A percentile compares a stretch with the other conserved stretches of the same genome.
These are phyloP conservation scores for Zaprionus obscuricornis DNA, from an alignment of 2,888 invertebrate genomes.

Conservation along the genomic window DNA sequence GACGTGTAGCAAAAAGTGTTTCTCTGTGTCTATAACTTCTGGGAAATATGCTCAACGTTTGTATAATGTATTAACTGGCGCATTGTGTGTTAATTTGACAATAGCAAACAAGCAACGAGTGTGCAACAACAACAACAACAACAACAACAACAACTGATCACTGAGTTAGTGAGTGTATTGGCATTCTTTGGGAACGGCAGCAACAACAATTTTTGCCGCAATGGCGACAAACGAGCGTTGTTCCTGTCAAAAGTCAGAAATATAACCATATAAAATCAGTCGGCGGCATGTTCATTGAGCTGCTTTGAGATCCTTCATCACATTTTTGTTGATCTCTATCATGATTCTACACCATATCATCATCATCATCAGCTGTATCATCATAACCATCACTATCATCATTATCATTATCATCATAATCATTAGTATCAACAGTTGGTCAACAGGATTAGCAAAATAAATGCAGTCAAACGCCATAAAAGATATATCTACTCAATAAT, in stretches of 20 bases:
- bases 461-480: conserved; percentile 58
- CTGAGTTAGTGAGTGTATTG: conserved; percentile 2
- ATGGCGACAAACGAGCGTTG: conserved; percentile 71
- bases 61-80: conserved; percentile 74
- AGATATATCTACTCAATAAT: conserved; percentile 31
- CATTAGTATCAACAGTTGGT: conserved; percentile 29
- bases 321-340: conserved; percentile 23
- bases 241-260: conserved; percentile 73
- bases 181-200: conserved; percentile 60
- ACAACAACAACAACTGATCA: conserved; percentile 27
- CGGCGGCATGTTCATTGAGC: conserved; percentile 62
- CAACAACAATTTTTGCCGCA: conserved; percentile 41
- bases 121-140: conserved; percentile 38
- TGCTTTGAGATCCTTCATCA: conserved; percentile 42
- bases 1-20: conserved; percentile 23
- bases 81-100: conserved; percentile 75
- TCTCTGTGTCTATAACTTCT: conserved; percentile 55
- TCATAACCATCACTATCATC: conserved; percentile 18
- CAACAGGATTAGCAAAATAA: conserved; percentile 69
- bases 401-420: conserved; percentile 22
- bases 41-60: conserved; percentile 57
- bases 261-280: conserved; percentile 76
- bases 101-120: conserved; percentile 2
- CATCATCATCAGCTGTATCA: conserved; percentile 17
- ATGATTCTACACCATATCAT: conserved; percentile 12